phyloP scores from a whole-genome alignment of 2,888 invertebrate species.

The Caenorhabditis afra region DNA sequence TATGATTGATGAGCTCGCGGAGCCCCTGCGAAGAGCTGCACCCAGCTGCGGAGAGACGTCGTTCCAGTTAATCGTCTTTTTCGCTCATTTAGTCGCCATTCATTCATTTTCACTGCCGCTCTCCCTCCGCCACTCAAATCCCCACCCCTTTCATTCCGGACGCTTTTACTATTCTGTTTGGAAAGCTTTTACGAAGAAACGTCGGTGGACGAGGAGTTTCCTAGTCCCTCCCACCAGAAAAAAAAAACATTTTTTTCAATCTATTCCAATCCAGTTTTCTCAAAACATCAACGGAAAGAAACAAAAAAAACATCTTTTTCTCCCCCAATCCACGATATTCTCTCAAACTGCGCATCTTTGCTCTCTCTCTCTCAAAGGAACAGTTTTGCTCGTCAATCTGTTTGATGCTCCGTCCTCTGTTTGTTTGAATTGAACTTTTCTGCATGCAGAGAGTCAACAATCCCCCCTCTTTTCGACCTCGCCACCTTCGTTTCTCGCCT shows the following conservation, averaged over 20 bases:
- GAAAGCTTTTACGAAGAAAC: too few species aligned
- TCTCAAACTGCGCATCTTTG: too few species aligned
- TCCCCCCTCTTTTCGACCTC: neutral
- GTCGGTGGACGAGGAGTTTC: too few species aligned
- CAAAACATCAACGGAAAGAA: too few species aligned
- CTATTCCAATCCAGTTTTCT: too few species aligned
- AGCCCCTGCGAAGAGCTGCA: neutral
- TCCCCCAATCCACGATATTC: too few species aligned
- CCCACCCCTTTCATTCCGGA: neutral
- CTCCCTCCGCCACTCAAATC: neutral
- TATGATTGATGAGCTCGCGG: constrained; percentile 22
- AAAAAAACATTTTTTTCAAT: too few species aligned
- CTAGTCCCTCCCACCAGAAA: too few species aligned
- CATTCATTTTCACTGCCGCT: constrained; percentile 7
- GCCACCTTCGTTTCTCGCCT: neutral
- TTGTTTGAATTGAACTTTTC: neutral
- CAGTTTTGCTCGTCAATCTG: neutral
- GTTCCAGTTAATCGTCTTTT: constrained; percentile 12
- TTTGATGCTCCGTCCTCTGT: neutral
- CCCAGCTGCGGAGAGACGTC: neutral
- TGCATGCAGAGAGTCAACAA: neutral
- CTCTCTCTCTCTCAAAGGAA: too few species aligned
- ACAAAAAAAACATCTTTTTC: too few species aligned
- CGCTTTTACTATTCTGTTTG: too few species aligned
- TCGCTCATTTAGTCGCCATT: constrained; percentile 11